Evolutionary conservation across 2,113 vertebrate genomes (phyloP).

Genomic region (Hypocryptadius cinnamomeus): DNA sequence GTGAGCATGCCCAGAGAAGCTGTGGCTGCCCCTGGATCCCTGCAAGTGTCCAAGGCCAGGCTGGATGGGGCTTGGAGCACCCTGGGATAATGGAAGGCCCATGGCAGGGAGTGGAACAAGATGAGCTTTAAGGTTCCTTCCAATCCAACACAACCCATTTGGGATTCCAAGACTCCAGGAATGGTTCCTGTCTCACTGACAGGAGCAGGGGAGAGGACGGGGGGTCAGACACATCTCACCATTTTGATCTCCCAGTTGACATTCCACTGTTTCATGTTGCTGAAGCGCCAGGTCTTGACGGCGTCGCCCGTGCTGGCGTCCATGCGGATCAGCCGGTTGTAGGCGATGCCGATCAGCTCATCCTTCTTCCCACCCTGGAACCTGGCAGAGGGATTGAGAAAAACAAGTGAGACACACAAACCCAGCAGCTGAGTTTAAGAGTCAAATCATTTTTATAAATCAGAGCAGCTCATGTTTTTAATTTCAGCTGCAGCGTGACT

Average conservation of each 20-base stretch:
- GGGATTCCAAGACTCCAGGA: not conserved
- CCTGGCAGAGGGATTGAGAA: slow-evolving; percentile 48
- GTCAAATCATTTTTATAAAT: fast-evolving
- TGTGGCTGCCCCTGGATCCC: not conserved
- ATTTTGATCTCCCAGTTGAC: slow-evolving; percentile 99
- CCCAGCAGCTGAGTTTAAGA: not conserved
- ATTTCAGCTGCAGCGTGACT: fast-evolving
- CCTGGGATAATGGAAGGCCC: not conserved
- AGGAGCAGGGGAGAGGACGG: fast-evolving
- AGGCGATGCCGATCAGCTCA: slow-evolving; percentile 95
- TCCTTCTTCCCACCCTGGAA: slow-evolving; percentile 97
- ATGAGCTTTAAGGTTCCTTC: not conserved
- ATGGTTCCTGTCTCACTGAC: fast-evolving
- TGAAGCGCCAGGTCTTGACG: slow-evolving; percentile 97
- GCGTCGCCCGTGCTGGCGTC: slow-evolving; percentile 91
- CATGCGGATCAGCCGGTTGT: slow-evolving; percentile 96
- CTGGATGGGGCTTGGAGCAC: fast-evolving
- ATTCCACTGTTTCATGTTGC: slow-evolving; percentile 99
- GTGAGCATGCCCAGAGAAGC: not conserved
- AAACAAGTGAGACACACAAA: fast-evolving
- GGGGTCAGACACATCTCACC: slow-evolving; percentile 64
- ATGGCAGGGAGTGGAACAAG: too few relatives aligned
- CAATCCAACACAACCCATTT: not conserved
- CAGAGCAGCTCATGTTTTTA: not conserved
- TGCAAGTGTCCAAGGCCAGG: not conserved